Base-by-base conservation (phyloP, 2,888 invertebrate species). In the Drosophila mimica region DNA sequence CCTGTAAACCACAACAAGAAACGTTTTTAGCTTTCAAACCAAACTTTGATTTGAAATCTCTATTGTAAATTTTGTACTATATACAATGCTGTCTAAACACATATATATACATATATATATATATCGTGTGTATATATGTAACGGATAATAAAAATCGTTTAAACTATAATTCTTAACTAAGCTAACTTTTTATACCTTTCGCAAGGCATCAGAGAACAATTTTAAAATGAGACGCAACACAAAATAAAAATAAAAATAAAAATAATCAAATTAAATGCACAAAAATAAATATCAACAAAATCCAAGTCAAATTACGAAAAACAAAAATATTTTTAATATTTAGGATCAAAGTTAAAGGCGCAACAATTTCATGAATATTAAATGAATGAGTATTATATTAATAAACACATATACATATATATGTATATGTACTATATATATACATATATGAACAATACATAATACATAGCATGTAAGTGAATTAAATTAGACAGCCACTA, bases 31-130 rank as follows among this genome's bases (percentile, higher is more conserved):
- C 68, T 33, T 20, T 40, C 25, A 56, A 46, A 15, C 49, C 36
- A 43, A 30, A 20, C 7, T 60, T 34, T 66, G 17, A 40, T 73
- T 76, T 58, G 31, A 46, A 40, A 49, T 20, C 59, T 25, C 84
- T 71, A 81, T 71, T 87, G 87, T 87, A 87, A 90, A 87, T 87
- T 87, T 87, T 87, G 90, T 90, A 87, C 89, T 90, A 90, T 87
- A 89, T 89, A 85, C 84, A 85, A 86, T 40, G 64, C 33, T 68
- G 81, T 75, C 81, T 85, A 64, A 70, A 66, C 51, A 74, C 48
- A 71, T 25, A 34, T 33, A 65, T 34, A 54, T 53, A 13, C 0
- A 36, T 0, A 36, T 6, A 38, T 38, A 17, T 38, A 4, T 43
- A 20, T 20, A 40, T 43, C 46, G 54, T 46, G 31, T 65, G 28